Percentiles rank a stretch among this genome's conserved stretches.
Conservation (phyloP, 2,113 vertebrate species). For the Synchiropus splendidus region DNA sequence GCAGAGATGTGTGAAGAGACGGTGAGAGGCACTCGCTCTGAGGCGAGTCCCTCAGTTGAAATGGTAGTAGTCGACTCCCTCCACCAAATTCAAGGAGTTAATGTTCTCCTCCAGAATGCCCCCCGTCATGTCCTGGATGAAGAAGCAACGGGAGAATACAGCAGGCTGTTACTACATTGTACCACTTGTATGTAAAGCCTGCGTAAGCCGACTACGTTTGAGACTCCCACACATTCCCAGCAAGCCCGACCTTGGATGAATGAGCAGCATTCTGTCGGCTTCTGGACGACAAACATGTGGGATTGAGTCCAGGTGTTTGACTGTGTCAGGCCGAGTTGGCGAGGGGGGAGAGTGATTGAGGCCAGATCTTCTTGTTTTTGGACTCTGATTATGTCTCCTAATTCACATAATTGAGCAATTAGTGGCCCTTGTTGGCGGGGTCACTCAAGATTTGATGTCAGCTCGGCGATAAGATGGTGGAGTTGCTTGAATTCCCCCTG, state of each 20-base stretch:
- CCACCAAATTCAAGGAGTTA: constrained; percentile 55
- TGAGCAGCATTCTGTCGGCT: constrained; percentile 17
- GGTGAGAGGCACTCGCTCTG: too few relatives aligned
- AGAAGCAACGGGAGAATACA: too few relatives aligned
- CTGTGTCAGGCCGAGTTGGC: constrained; percentile 6
- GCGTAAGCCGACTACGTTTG: too few relatives aligned
- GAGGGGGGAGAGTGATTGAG: constrained; percentile 21
- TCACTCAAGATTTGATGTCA: constrained; percentile 29
- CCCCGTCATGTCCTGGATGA: constrained; percentile 80
- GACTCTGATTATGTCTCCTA: constrained; percentile 37
- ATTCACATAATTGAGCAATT: constrained; percentile 58
- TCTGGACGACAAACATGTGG: constrained; percentile 13
- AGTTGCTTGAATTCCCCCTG: too few relatives aligned
- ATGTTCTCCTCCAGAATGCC: constrained; percentile 84
- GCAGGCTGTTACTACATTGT: too few relatives aligned
- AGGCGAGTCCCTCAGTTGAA: constrained; percentile 54
- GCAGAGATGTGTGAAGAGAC: too few relatives aligned
- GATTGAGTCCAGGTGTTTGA: constrained; percentile 39
- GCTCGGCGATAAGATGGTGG: constrained; percentile 27
- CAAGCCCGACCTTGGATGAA: not conserved
- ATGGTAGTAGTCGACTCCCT: constrained; percentile 69
- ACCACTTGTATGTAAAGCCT: too few relatives aligned
- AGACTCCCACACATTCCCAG: too few relatives aligned
- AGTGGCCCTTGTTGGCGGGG: constrained; percentile 31
- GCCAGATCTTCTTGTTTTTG: constrained; percentile 28